A percentile compares a stretch with the other conserved stretches of the same genome.
phyloP scores from a whole-genome alignment of 2,797 vertebrate species.

The Champsocephalus esox region DNA sequence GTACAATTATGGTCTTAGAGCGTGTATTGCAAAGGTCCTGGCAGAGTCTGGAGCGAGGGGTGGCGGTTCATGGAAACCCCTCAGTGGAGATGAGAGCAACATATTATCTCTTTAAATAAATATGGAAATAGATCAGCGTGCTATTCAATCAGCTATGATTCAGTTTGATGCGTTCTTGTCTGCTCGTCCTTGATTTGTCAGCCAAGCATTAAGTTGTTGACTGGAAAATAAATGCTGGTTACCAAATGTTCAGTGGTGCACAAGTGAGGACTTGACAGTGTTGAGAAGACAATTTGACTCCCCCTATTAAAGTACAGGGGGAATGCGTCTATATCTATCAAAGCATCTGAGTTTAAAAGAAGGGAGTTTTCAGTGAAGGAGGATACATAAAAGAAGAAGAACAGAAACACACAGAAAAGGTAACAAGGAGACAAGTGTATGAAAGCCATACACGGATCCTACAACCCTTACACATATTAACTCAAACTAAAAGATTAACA shows the following conservation, averaged over 20 bases:
- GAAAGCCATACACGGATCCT: no score
- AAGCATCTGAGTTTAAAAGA: no score
- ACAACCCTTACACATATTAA: no score
- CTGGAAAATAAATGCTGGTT: slow-evolving; percentile 46
- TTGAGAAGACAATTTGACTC: slow-evolving; percentile 21
- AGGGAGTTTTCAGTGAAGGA: no score
- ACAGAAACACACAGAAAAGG: no score
- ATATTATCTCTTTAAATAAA: slow-evolving; percentile 6
- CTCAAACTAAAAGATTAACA: no score
- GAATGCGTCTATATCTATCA: slow-evolving; percentile 9
- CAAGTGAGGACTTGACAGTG: slow-evolving; percentile 44
- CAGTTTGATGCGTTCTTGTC: slow-evolving; percentile 4
- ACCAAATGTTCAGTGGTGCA: slow-evolving; percentile 22
- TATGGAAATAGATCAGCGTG: neutral
- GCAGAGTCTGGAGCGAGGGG: slow-evolving; percentile 15
- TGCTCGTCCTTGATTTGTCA: slow-evolving; percentile 33
- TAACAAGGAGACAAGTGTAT: no score
- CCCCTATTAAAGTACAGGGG: slow-evolving; percentile 37
- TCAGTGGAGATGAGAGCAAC: slow-evolving; percentile 28
- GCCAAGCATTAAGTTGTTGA: slow-evolving; percentile 2
- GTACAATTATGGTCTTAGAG: slow-evolving; percentile 71
- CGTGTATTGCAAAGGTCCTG: slow-evolving; percentile 64
- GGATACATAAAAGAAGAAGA: no score
- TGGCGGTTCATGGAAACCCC: slow-evolving; percentile 45
- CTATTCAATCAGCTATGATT: slow-evolving; percentile 5